Evolutionary conservation across 1,140 invertebrate genomes (phyloP), one percentile per base, ranked within the genome.

Genomic region (Drosophila arizonae): DNA sequence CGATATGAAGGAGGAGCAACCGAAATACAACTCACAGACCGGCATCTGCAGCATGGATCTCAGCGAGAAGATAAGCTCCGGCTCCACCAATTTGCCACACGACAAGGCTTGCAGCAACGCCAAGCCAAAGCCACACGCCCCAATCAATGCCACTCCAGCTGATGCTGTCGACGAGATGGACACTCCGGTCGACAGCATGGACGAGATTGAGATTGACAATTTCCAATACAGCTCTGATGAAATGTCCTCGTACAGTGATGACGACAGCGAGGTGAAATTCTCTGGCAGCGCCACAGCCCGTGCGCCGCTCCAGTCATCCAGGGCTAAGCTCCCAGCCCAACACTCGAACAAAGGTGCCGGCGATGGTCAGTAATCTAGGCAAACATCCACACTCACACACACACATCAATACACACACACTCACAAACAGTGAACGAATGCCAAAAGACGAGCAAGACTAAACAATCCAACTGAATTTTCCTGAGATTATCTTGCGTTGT

Each of bases 161-260:
- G 63, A 70, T 48, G 52, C 21, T 3, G 46, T 55, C 0, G 77
- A 81, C 4, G 79, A 84, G 1, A 1, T 54, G 17, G 84, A 79
- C n/a, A 77, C 85, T 0, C 70, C 73, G 2, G 9, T 58, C 1
- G 84, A 82, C 28, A 88, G 79, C 46, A 79, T 77, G 76, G 84
- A 84, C 30, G 84, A 89, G 39, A 64, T 58, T 1, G 85, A 82
- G 9, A 66, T 79, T 36, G 82, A 87, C 11, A 81, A 81, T n/a
- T 88, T 79, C 10, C 77, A 76, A 28, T 61, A 76, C 15, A 90
- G 80, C 60, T 90, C 90, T 2, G 90, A 88, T 39, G 81, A 82
- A 6, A 50, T 85, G 43, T 81, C 82, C 6, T 76, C 80, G 5
- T 71, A 72, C 63, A 91, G 82, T 28, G 82, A 79, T 13, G 90